These are phyloP conservation scores for Hydrophis major DNA, from an alignment of 2,797 vertebrate genomes.

Conservation along the genomic window DNA sequence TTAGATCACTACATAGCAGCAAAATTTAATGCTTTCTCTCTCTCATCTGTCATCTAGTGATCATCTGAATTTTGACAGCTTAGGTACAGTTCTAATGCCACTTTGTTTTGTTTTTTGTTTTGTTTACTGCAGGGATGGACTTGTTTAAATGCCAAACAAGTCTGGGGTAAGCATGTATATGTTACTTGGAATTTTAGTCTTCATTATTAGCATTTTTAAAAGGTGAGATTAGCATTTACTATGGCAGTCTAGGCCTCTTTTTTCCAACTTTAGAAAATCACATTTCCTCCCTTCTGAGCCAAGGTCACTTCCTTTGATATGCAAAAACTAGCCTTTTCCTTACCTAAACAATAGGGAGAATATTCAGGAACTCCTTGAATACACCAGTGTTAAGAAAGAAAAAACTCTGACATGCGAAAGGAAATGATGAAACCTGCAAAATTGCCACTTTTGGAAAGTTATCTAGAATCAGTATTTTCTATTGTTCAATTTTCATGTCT, in stretches of 20 bases:
- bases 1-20: neutral
- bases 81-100: neutral
- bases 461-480: neutral
- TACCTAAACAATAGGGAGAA: neutral
- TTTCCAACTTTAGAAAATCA: neutral
- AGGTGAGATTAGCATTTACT: neutral
- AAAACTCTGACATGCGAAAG: neutral
- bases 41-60: neutral
- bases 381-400: neutral
- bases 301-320: neutral
- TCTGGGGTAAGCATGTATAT: neutral
- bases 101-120: neutral
- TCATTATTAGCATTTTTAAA: neutral
- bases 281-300: accelerated
- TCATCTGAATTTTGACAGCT: neutral
- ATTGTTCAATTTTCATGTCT: neutral
- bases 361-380: neutral
- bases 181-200: neutral
- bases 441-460: neutral
- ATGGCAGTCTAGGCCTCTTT: neutral
- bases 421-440: neutral
- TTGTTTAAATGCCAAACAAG: neutral
- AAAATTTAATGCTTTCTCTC: neutral
- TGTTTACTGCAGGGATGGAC: neutral
- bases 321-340: neutral